phyloP scores from a whole-genome alignment of 2,888 invertebrate genomes.

The Aphidius colemani region DNA sequence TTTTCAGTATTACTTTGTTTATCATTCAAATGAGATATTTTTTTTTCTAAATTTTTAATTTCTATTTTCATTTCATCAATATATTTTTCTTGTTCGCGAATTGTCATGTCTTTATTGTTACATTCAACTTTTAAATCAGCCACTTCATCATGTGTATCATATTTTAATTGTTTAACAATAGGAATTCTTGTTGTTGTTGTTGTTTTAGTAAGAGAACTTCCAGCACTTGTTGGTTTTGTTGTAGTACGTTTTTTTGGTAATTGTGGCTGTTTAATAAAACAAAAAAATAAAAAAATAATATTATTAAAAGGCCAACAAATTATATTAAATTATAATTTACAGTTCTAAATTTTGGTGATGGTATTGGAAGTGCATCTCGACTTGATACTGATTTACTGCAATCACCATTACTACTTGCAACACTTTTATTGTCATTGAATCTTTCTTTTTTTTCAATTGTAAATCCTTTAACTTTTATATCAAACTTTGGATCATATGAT shows the following conservation, averaged over 20 bases:
- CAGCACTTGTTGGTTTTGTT: conserved; percentile 37
- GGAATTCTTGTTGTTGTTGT: conserved; percentile 42
- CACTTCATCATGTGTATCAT: conserved; percentile 46
- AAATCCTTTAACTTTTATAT: conserved; percentile 56
- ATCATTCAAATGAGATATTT: conserved; percentile 38
- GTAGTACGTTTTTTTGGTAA: conserved; percentile 42
- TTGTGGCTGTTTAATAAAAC: conserved; percentile 43
- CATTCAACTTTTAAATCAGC: conserved; percentile 54
- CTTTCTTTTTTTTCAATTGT: conserved; percentile 56
- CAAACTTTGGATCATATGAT: conserved; percentile 62
- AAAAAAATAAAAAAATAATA: background rate
- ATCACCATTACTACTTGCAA: conserved; percentile 49
- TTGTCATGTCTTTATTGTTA: conserved; percentile 51
- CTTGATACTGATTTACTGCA: conserved; percentile 46
- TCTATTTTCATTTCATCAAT: conserved; percentile 49
- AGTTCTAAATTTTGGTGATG: conserved; percentile 41
- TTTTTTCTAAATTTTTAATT: conserved; percentile 34
- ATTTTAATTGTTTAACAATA: conserved; percentile 37
- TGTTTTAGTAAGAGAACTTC: conserved; percentile 28
- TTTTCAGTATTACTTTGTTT: conserved; percentile 41
- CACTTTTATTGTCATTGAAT: conserved; percentile 57
- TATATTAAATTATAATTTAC: conserved; percentile 37
- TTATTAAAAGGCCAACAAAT: background rate
- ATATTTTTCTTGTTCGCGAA: conserved; percentile 51
- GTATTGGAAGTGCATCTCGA: conserved; percentile 36